phyloP scores from a whole-genome alignment of 2,797 vertebrate genomes.

The Pelochelys cantorii region DNA sequence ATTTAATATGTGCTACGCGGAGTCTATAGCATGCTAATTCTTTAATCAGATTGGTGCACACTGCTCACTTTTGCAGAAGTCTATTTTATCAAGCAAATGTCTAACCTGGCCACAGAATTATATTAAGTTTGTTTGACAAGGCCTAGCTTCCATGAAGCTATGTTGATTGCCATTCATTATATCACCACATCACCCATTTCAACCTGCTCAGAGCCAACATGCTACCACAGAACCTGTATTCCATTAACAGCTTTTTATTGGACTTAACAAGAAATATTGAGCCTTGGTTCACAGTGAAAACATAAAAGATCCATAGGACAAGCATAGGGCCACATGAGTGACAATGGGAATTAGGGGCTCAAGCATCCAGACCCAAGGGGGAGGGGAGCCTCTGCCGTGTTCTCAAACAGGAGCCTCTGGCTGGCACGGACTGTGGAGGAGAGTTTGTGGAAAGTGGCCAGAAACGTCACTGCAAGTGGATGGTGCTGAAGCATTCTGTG shows the following conservation, averaged over 20 bases:
- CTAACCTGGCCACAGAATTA: neutral
- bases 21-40: neutral
- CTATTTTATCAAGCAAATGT: neutral
- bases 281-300: neutral
- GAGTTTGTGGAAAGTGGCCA: neutral
- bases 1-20: neutral
- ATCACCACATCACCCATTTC: neutral
- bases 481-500: neutral
- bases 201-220: neutral
- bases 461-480: neutral
- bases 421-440: neutral
- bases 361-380: neutral
- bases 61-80: neutral
- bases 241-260: neutral
- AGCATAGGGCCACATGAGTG: neutral
- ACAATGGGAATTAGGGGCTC: neutral
- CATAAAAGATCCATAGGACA: neutral
- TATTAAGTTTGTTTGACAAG: neutral
- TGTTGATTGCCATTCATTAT: neutral
- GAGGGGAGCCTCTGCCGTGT: neutral
- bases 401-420: neutral
- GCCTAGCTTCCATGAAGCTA: neutral
- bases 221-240: neutral
- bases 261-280: neutral
- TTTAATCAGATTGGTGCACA: neutral